phyloP scores from a whole-genome alignment of 2,113 vertebrate genomes.

The Azemiops feae region DNA sequence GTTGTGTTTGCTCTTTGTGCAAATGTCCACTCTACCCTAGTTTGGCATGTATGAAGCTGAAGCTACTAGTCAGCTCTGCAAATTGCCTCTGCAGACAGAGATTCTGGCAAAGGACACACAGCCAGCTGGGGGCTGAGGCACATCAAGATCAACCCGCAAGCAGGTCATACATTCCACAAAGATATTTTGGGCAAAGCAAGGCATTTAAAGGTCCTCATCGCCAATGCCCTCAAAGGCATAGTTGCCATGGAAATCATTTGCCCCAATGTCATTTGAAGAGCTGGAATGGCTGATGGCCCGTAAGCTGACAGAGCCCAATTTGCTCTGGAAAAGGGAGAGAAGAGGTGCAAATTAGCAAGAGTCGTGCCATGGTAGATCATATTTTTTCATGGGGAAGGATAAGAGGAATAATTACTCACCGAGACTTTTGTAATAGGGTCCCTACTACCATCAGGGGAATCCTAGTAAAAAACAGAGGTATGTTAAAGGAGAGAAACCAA shows the following conservation, averaged over 20 bases:
- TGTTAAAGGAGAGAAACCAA: background rate
- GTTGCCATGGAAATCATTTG: slow-evolving; percentile 93
- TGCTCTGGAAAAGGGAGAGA: slow-evolving; percentile 75
- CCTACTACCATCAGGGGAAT: slow-evolving; percentile 85
- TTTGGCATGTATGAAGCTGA: slow-evolving; percentile 62
- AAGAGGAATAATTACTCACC: slow-evolving; percentile 72
- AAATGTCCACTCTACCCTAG: slow-evolving; percentile 70
- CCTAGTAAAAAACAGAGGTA: slow-evolving; percentile 63
- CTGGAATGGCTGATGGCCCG: slow-evolving; percentile 90
- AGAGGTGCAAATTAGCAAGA: background rate
- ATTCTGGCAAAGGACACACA: slow-evolving; percentile 16
- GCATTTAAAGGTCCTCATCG: slow-evolving; percentile 90
- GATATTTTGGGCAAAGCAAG: slow-evolving; percentile 5
- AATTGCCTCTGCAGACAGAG: background rate
- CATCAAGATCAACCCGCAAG: slow-evolving; percentile 52
- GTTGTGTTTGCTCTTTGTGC: slow-evolving; percentile 54
- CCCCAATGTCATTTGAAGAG: slow-evolving; percentile 82
- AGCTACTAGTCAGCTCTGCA: background rate
- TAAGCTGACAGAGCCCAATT: slow-evolving; percentile 92
- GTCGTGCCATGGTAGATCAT: background rate
- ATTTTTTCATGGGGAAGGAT: background rate
- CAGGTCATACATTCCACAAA: slow-evolving; percentile 67
- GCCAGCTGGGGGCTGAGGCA: slow-evolving; percentile 51
- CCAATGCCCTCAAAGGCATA: slow-evolving; percentile 98
- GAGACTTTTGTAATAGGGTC: slow-evolving; percentile 93